Base-by-base conservation (phyloP, 2,888 invertebrate species). In the Drosophila flavopinicola region DNA sequence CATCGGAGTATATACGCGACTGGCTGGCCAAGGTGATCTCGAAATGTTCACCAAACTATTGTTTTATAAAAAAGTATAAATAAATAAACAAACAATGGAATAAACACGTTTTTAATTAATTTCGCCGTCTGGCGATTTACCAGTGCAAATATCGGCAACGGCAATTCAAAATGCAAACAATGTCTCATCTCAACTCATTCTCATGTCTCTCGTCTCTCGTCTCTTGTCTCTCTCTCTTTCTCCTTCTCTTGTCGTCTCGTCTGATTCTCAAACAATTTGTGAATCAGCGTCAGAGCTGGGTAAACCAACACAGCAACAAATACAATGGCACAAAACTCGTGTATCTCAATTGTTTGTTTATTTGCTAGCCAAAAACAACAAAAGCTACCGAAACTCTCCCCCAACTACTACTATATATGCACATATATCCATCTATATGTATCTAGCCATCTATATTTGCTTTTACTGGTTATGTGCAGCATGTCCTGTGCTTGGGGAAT, bases 1-100 rank as follows among this genome's bases (percentile, higher is more conserved):
- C 98, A 88, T 95, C 96, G 61, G 98, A 97, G 82, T 95, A 95
- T 88, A 92, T 98, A 15, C 93, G 95, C 77, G 93, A 94, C 49
- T 98, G 98, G 94, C 94, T 99, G 48, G 94, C 80, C 11, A 64
- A 70, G 11, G 77, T 71, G 0, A 74, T 85, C 2, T 69, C 72
- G 7, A 33, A 27, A 1, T 32, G 29, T 13, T 33, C 61, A 10
- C 38, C 64, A 0, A 20, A 13, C 10, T 35, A 13, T n/a, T 17
- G 11, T 6, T 27, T 42, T 41, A 48, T 48, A 17, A 24, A 56
- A 13, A 30, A 38, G 4, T 20, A 3, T 20, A 20, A 20, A 9
- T 58, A 27, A 29, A 37, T 17, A 9, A 1, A 6, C 13, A 20
- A 39, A 41, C 17, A 17, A 11, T 20, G 15, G 51, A 48, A 60